Evolutionary conservation across 2,888 invertebrate species (phyloP), one percentile per base, ranked within the genome.

Genomic region (Spodoptera picta): DNA sequence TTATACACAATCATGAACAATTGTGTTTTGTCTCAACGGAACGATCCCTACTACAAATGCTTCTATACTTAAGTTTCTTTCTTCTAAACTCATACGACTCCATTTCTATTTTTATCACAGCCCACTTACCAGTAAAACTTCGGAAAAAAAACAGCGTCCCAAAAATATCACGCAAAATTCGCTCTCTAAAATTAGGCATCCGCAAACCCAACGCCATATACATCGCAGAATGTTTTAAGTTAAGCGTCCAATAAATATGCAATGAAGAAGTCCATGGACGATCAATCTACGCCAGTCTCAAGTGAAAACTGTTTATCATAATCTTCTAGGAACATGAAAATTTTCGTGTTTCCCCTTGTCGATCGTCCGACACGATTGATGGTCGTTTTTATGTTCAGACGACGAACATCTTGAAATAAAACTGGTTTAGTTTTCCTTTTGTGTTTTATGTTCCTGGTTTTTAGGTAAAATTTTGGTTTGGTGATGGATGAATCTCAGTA

Each of bases 161-260:
- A 36, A 36, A 36, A 36, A 36, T 36, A 36, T 36, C 36, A 36
- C 5, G 36, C 23, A 41, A 44, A 51, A 52, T 48, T 69, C 46
- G 41, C 24, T 46, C 42, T 6, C 53, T 50, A 51, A 45, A 66
- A 66, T 61, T 60, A 52, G 50, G 58, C 86, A 86, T 83, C 71
- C 73, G 73, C 78, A 83, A 84, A 83, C 74, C 82, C 76, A 87
- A 86, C 83, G 83, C 68, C 65, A 73, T 80, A 80, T 80, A 63
- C 79, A 74, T 43, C 77, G 75, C 71, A 67, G 79, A 79, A 83
- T 83, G 79, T 77, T 75, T 79, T 73, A 77, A 83, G 81, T 84
- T 86, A 84, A 85, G 81, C 83, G 84, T 73, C 79, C 88, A 87
- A 90, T 90, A 90, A 90, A 91, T 91, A 91, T 89, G 87, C 90